Evolutionary conservation across 2,888 invertebrate species (phyloP), one percentile per base, ranked within the genome.

Genomic region (Cryptus viduatorius): DNA sequence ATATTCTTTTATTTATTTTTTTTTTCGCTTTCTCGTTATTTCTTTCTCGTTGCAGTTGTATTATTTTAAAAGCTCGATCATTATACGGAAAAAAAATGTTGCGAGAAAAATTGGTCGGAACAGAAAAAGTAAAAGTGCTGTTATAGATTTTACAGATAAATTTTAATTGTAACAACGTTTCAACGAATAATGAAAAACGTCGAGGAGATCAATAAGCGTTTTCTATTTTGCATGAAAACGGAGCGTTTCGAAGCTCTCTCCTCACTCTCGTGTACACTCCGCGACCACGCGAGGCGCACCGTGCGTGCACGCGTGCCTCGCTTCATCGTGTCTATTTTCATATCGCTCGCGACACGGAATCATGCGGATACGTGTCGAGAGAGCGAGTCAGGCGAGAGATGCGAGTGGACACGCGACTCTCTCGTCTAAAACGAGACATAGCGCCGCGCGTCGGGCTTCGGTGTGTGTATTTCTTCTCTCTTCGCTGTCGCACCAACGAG

Each of bases 291-390:
- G 53, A 56, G 61, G 44, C 82, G 44, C 82, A 76, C 50, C 19
- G n/a, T 53, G 76, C 69, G 77, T 71, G 64, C 69, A 79, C 77
- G 73, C 81, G 68, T 50, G 75, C 69, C 69, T 82, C 48, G 61
- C 82, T 80, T 79, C 65, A 69, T 72, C 72, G 76, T 68, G 81
- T 86, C 86, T 86, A 86, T 86, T 86, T 86, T 86, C 83, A 86
- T 86, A 86, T 83, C 78, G 82, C 77, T 84, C 81, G 37, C 37
- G 81, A 64, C 84, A 64, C 84, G 71, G 75, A 79, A 65, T 83
- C 69, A 75, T 64, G 79, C 73, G 79, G 79, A 79, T 72, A 73
- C 80, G 73, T 64, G 64, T 59, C 83, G 64, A 75, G 48, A 8
- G 64, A 75, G 64, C 75, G 59, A 56, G 59, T 12, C 14, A 65